Evolutionary conservation across 30 jellyfish, hydroid and myxozoan genomes (phyloP).

Genomic region (Aurelia sp.): DNA sequence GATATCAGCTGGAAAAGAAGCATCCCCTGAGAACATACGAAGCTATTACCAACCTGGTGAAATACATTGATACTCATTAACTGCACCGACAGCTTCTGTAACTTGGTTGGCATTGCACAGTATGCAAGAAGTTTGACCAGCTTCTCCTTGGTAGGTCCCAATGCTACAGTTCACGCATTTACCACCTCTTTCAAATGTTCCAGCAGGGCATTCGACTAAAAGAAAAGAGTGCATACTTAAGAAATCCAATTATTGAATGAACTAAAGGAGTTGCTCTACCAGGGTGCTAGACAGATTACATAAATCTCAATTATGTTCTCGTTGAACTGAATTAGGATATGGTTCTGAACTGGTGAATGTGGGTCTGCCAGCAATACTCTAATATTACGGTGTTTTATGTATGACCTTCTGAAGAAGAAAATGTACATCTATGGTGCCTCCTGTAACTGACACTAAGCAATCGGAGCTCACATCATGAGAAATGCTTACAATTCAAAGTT

Average conservation of each 20-base stretch:
- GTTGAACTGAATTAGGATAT: no score
- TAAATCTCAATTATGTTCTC: no score
- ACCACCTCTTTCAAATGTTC: slow-evolving; percentile 49
- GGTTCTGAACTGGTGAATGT: no score
- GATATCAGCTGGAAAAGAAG: neutral
- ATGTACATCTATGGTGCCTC: no score
- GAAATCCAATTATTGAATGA: neutral
- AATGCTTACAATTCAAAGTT: no score
- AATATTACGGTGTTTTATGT: no score
- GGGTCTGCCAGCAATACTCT: no score
- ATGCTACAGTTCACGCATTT: slow-evolving; percentile 41
- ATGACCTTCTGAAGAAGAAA: no score
- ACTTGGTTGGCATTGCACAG: slow-evolving; percentile 42
- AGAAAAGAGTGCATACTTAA: neutral
- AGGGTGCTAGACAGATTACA: no score
- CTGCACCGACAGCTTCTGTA: slow-evolving; percentile 50
- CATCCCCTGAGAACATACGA: neutral
- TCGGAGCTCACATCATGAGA: no score
- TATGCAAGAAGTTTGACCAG: slow-evolving; percentile 52
- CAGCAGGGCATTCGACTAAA: slow-evolving; percentile 66
- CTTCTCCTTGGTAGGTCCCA: slow-evolving; percentile 60
- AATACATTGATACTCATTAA: slow-evolving; percentile 37
- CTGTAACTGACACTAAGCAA: no score
- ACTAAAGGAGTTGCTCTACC: no score
- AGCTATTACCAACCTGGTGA: slow-evolving; percentile 39